Evolutionary conservation across 2,888 invertebrate species (phyloP).

Genomic region (Crossocerus cetratus): DNA sequence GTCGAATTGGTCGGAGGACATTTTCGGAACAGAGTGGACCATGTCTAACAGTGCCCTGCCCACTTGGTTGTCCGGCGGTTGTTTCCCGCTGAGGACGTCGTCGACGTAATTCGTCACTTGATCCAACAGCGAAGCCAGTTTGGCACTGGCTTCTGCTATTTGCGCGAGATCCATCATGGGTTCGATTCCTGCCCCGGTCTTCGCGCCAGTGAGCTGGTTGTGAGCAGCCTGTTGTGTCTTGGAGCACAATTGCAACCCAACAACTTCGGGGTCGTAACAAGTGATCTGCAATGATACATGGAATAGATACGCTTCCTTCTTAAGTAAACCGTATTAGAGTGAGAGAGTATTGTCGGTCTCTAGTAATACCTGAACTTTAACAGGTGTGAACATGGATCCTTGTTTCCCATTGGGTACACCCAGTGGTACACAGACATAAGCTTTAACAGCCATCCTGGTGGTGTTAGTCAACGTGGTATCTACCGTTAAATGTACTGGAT

Average conservation of each 20-base stretch:
- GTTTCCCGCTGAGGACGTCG: constrained; percentile 90
- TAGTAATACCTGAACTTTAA: constrained; percentile 84
- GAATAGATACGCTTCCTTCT: neutral
- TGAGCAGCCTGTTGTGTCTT: constrained; percentile 82
- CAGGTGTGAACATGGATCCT: constrained; percentile 97
- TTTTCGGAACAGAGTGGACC: constrained; percentile 94
- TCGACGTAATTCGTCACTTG: constrained; percentile 92
- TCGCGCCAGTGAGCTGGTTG: constrained; percentile 72
- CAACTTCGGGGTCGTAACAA: constrained; percentile 95
- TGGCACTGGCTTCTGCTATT: constrained; percentile 90
- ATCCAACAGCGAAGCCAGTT: constrained; percentile 87
- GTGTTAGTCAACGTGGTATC: constrained; percentile 93
- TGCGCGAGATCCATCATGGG: constrained; percentile 87
- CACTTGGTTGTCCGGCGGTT: constrained; percentile 86
- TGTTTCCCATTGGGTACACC: constrained; percentile 96
- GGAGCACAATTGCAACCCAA: constrained; percentile 88
- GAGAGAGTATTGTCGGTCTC: neutral
- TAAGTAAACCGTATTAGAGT: neutral
- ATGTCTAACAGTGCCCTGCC: constrained; percentile 94
- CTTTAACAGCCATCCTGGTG: constrained; percentile 93
- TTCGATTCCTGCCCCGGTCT: constrained; percentile 82
- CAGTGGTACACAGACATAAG: constrained; percentile 93
- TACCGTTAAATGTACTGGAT: constrained; percentile 96
- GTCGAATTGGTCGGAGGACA: constrained; percentile 93
- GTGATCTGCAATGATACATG: constrained; percentile 78